A percentile compares a stretch with the other conserved stretches of the same genome.
phyloP scores from a whole-genome alignment of 1,140 invertebrate species.

The Pseudomyrmex flavicornis region DNA sequence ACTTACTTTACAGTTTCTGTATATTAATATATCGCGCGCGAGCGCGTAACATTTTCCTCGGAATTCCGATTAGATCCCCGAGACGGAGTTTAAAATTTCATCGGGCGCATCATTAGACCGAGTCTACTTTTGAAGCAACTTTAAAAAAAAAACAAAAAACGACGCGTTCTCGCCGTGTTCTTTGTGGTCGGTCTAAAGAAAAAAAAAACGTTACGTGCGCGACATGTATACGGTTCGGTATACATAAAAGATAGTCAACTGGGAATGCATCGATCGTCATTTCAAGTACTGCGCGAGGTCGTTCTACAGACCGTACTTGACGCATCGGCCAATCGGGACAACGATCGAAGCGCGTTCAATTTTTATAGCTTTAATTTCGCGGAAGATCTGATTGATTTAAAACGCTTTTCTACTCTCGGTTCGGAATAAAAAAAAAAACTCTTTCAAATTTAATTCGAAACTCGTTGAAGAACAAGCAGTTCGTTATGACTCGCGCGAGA shows the following conservation, averaged over 20 bases:
- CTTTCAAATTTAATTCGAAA: neutral
- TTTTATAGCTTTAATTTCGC: slow-evolving; percentile 50
- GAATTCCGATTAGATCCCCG: slow-evolving; percentile 23
- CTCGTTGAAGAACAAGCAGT: neutral
- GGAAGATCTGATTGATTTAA: slow-evolving; percentile 25
- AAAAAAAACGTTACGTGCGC: no score
- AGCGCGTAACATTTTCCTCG: neutral
- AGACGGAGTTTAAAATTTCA: slow-evolving; percentile 24
- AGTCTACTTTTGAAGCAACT: neutral
- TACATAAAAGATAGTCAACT: slow-evolving; percentile 50
- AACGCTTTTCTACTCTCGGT: slow-evolving; percentile 8
- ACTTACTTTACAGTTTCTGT: slow-evolving; percentile 27
- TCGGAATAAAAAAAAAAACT: neutral
- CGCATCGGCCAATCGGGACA: slow-evolving; percentile 48
- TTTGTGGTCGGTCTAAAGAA: no score
- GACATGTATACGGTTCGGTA: neutral
- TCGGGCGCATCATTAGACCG: slow-evolving; percentile 15
- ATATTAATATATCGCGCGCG: slow-evolving; percentile 32
- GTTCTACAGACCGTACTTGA: slow-evolving; percentile 47
- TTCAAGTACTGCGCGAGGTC: slow-evolving; percentile 56
- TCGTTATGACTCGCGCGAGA: no score
- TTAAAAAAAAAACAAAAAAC: slow-evolving; percentile 10
- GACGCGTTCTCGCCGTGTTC: no score
- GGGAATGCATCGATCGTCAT: slow-evolving; percentile 58
- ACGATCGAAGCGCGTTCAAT: slow-evolving; percentile 51